Percentiles rank a stretch among this genome's conserved stretches.
These are phyloP conservation scores for Bovichtus variegatus DNA, from an alignment of 2,797 vertebrate species.

Conservation along the genomic window DNA sequence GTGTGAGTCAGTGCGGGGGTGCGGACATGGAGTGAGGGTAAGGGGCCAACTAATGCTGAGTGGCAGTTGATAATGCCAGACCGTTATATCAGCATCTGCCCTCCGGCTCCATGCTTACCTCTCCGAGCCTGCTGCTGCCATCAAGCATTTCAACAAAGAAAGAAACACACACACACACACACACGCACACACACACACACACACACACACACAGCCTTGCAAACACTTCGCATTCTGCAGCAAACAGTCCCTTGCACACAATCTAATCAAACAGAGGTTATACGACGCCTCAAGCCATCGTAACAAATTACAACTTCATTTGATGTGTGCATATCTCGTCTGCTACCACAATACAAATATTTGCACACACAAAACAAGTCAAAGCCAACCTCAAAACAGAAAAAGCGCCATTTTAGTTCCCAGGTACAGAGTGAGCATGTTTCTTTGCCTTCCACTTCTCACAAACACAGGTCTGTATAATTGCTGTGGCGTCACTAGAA, in stretches of 20 bases:
- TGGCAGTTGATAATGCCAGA: constrained; percentile 89
- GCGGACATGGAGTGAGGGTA: constrained; percentile 79
- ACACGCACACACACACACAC: constrained; percentile 30
- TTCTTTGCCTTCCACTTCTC: background rate
- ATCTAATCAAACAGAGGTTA: constrained; percentile 82
- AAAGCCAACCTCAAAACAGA: constrained; percentile 24
- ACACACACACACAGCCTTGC: constrained; percentile 39
- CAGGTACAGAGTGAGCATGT: constrained; percentile 6
- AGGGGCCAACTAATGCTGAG: constrained; percentile 85
- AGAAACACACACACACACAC: constrained; percentile 22
- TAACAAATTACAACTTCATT: constrained; percentile 78
- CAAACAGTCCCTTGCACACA: constrained; percentile 62
- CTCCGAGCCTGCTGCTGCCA: constrained; percentile 66
- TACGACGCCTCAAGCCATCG: constrained; percentile 73
- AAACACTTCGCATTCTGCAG: constrained; percentile 64
- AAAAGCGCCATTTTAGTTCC: constrained; percentile 47
- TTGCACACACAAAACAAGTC: constrained; percentile 42
- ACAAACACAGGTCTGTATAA: constrained; percentile 1
- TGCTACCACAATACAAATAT: constrained; percentile 54
- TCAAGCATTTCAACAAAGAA: constrained; percentile 71
- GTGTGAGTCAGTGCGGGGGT: constrained; percentile 87
- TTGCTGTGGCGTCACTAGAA: background rate
- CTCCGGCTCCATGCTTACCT: constrained; percentile 79
- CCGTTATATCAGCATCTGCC: constrained; percentile 88
- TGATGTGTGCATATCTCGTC: constrained; percentile 71